phyloP scores from a whole-genome alignment of 2,888 invertebrate genomes.

The Antitype chi region DNA sequence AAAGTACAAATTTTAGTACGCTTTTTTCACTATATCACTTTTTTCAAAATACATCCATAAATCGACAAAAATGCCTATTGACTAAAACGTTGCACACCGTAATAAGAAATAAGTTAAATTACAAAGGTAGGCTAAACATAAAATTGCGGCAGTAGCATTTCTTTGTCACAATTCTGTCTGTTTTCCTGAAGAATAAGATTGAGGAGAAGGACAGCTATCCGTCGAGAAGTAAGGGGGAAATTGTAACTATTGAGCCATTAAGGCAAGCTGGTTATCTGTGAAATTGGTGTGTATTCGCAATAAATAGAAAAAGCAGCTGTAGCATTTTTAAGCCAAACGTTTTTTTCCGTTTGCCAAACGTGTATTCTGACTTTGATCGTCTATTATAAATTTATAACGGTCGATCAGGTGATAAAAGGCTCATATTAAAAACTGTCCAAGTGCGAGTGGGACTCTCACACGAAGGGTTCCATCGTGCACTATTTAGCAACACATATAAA shows the following conservation, averaged over 20 bases:
- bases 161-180: constrained; percentile 33
- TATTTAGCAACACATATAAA: too few species aligned
- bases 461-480: too few species aligned
- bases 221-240: background rate
- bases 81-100: background rate
- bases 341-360: background rate
- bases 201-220: background rate
- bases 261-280: constrained; percentile 24
- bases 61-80: background rate
- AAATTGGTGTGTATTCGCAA: constrained; percentile 5
- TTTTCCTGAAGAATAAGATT: constrained; percentile 28
- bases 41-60: background rate
- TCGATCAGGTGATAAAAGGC: background rate
- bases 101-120: constrained; percentile 32
- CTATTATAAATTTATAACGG: background rate
- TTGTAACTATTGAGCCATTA: constrained; percentile 30
- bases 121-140: constrained; percentile 36
- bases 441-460: too few species aligned
- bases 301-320: background rate
- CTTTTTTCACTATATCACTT: too few species aligned
- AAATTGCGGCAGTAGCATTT: constrained; percentile 28
- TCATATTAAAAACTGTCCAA: background rate
- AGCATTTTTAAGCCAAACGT: background rate
- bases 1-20: background rate
- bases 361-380: background rate